Evolutionary conservation across 2,113 vertebrate species (phyloP).

Genomic region (pig (Sus scrofa)): DNA sequence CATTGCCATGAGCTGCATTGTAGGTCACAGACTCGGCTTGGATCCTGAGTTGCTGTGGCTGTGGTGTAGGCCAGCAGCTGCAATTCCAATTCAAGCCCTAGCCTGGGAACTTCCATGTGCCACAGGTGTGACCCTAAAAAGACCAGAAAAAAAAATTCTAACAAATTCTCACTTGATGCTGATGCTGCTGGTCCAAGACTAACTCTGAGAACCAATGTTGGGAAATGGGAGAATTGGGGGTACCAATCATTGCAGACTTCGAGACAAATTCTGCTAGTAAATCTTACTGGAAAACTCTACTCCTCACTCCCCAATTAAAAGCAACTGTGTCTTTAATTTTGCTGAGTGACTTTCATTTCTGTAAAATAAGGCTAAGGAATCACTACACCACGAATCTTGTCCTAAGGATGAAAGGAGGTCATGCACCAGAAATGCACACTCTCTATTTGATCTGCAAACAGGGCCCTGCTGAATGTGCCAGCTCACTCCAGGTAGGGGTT

Average conservation of each 20-base stretch:
- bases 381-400: background rate
- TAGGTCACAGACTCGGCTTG: no score
- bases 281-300: background rate
- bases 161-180: background rate
- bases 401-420: background rate
- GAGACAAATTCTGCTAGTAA: background rate
- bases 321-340: background rate
- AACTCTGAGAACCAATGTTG: background rate
- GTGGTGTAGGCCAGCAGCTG: no score
- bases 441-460: background rate
- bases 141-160: background rate
- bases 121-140: no score
- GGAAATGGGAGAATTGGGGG: background rate
- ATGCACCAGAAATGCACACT: background rate
- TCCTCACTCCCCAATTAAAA: background rate
- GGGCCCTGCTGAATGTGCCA: background rate
- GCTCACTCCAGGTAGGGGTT: background rate
- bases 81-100: no score
- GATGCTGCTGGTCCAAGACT: background rate
- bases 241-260: background rate
- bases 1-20: no score
- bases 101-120: no score
- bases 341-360: background rate
- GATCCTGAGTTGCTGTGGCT: no score
- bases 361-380: background rate